Evolutionary conservation across 2,888 invertebrate species (phyloP).

Genomic region (Yponomeuta sedellus): DNA sequence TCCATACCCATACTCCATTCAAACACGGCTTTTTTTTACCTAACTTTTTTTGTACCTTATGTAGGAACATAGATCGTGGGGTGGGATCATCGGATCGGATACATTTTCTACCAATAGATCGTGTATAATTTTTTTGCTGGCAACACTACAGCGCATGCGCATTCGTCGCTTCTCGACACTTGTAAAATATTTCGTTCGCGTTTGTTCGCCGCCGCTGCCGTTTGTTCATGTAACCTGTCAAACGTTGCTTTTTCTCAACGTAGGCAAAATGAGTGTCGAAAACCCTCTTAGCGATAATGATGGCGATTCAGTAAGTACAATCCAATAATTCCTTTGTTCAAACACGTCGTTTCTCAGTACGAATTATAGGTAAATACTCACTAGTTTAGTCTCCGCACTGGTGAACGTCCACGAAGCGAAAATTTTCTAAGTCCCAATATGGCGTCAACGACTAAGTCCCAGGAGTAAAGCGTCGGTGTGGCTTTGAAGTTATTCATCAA

Average conservation of each 20-base stretch:
- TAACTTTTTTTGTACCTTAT: no score
- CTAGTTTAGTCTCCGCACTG: constrained; percentile 45
- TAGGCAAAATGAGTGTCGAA: constrained; percentile 81
- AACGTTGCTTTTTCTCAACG: constrained; percentile 44
- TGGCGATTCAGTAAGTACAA: constrained; percentile 77
- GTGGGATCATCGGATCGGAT: no score
- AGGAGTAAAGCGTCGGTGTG: constrained; percentile 59
- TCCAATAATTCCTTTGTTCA: constrained; percentile 34
- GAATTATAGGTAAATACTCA: constrained; percentile 26
- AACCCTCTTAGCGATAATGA: constrained; percentile 76
- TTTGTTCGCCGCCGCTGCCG: neutral
- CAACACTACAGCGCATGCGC: constrained; percentile 73
- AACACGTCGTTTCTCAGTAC: constrained; percentile 25
- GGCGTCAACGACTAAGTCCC: constrained; percentile 88
- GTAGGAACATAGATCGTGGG: no score
- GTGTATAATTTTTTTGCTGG: no score
- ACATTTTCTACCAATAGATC: no score
- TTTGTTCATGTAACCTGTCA: neutral
- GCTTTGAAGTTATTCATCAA: constrained; percentile 22
- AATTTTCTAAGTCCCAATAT: constrained; percentile 89
- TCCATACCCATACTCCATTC: no score
- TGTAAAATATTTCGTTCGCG: constrained; percentile 45
- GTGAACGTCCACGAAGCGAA: constrained; percentile 69
- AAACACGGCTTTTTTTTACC: no score
- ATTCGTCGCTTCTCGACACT: constrained; percentile 75